phyloP scores from a whole-genome alignment of 2,113 vertebrate genomes.

The Cyprinodon tularosa region DNA sequence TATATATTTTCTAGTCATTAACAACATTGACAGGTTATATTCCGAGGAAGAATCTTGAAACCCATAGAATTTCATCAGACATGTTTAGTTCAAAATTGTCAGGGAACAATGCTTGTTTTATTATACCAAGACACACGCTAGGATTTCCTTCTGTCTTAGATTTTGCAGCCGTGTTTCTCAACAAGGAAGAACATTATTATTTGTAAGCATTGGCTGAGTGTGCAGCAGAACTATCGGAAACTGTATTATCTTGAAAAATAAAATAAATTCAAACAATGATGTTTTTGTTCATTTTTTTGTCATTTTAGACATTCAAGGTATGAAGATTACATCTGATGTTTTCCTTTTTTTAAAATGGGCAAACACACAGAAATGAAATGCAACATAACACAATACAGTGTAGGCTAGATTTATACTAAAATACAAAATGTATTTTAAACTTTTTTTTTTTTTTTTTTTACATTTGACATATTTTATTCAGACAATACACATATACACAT shows the following conservation, averaged over 20 bases:
- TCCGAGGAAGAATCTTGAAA: neutral
- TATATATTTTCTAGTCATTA: conserved; percentile 37
- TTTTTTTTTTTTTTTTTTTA: no score
- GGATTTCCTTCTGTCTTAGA: conserved; percentile 31
- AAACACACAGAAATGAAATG: no score
- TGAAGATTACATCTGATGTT: neutral
- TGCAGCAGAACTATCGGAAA: conserved; percentile 32
- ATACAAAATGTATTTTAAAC: no score
- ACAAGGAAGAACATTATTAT: conserved; percentile 23
- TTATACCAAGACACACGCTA: neutral
- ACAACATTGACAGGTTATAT: conserved; percentile 2
- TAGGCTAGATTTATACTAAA: no score
- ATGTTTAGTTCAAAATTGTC: neutral
- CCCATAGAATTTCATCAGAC: neutral
- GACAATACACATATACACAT: no score
- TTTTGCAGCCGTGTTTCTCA: conserved; percentile 7
- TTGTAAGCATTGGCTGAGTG: conserved; percentile 47
- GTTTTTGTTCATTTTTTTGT: neutral
- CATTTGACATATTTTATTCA: no score
- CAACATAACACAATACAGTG: no score
- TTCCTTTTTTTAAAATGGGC: neutral
- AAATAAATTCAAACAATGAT: conserved; percentile 33
- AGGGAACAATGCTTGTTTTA: conserved; percentile 3
- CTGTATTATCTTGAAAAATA: conserved; percentile 53
- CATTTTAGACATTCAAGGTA: neutral